phyloP scores from a whole-genome alignment of 2,797 vertebrate genomes.

The Lagocephalus sceleratus region DNA sequence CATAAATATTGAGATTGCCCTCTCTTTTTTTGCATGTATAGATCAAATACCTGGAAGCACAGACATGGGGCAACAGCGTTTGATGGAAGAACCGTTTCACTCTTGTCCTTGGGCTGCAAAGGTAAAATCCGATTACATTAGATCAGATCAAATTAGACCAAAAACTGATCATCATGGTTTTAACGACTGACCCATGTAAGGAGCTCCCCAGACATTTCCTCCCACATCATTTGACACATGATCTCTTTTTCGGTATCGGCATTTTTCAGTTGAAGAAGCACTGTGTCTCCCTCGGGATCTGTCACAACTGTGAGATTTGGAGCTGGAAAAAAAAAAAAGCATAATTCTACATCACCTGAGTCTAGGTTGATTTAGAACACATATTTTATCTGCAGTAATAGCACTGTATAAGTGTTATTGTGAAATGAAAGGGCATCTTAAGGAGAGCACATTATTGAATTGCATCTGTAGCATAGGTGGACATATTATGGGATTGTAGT shows the following conservation, averaged over 20 bases:
- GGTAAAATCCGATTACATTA: neutral
- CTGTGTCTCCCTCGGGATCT: constrained; percentile 28
- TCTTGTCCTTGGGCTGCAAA: constrained; percentile 44
- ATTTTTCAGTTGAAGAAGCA: constrained; percentile 44
- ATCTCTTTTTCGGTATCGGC: constrained; percentile 2
- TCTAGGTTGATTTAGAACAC: too few relatives aligned
- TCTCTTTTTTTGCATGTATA: neutral
- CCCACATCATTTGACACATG: constrained; percentile 46
- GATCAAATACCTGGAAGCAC: constrained; percentile 69
- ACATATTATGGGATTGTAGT: too few relatives aligned
- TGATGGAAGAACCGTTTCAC: constrained; percentile 45
- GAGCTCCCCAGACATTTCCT: constrained; percentile 16
- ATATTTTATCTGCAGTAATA: too few relatives aligned
- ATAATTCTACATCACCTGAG: neutral
- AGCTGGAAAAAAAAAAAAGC: constrained; percentile 30
- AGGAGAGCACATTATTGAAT: too few relatives aligned
- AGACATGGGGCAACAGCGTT: constrained; percentile 64
- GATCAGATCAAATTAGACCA: neutral
- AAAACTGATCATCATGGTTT: neutral
- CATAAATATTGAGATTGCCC: neutral
- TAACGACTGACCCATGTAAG: constrained; percentile 60
- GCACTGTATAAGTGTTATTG: too few relatives aligned
- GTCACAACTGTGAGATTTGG: constrained; percentile 45
- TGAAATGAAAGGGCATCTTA: too few relatives aligned
- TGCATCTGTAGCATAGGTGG: too few relatives aligned